These are phyloP conservation scores for Auanema freiburgensis DNA, from an alignment of 2,888 invertebrate species.

Conservation along the genomic window DNA sequence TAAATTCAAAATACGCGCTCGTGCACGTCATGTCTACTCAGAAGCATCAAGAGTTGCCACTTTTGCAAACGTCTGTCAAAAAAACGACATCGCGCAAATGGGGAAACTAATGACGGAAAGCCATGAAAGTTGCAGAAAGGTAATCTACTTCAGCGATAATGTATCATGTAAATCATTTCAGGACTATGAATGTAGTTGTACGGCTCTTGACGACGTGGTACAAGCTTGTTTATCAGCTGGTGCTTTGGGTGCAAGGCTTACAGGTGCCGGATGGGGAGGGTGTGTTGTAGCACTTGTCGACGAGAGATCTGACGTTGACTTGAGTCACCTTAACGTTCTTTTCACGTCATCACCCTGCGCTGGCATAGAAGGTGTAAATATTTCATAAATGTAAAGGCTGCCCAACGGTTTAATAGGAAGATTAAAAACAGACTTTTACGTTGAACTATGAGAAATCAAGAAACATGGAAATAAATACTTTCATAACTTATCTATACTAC, in stretches of 20 bases:
- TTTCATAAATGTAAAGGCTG: conserved; percentile 1
- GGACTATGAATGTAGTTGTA: conserved; percentile 86
- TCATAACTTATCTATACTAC: conserved; percentile 4
- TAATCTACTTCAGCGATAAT: background rate
- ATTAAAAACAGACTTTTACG: conserved; percentile 1
- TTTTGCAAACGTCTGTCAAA: conserved; percentile 74
- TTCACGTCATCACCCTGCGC: conserved; percentile 38
- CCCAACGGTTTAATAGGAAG: conserved; percentile 6
- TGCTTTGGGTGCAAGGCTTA: conserved; percentile 83
- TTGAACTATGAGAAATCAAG: background rate
- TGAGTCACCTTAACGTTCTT: conserved; percentile 24
- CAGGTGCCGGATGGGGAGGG: conserved; percentile 78
- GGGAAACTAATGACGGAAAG: conserved; percentile 86
- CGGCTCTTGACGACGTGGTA: conserved; percentile 78
- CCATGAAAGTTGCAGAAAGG: conserved; percentile 74
- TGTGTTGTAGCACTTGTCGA: conserved; percentile 82
- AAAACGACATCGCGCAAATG: conserved; percentile 41
- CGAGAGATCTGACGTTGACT: background rate
- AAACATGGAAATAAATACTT: background rate
- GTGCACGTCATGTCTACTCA: conserved; percentile 81
- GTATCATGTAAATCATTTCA: background rate
- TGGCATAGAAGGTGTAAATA: conserved; percentile 30
- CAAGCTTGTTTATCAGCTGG: conserved; percentile 65
- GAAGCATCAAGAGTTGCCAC: conserved; percentile 83
- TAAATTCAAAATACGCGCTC: conserved; percentile 76